These are phyloP conservation scores for Hormaphis cornu DNA, from an alignment of 1,140 invertebrate species.

Conservation along the genomic window DNA sequence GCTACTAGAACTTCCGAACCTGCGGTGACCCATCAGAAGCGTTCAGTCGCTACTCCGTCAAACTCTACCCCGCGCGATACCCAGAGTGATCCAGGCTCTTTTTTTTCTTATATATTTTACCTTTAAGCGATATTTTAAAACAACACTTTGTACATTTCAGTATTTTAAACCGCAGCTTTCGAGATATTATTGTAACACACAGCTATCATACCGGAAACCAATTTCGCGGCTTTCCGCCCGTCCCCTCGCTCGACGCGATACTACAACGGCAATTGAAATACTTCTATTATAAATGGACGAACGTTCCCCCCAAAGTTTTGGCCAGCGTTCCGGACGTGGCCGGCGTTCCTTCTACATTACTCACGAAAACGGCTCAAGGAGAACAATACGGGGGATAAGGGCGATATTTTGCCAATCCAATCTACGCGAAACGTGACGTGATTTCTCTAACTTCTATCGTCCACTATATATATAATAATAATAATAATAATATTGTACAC, in stretches of 20 bases:
- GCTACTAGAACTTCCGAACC: too few species aligned
- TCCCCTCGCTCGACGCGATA: neutral
- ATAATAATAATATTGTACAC: neutral
- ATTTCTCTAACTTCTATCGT: conserved; percentile 8
- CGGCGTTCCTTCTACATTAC: conserved; percentile 3
- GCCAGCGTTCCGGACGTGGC: neutral
- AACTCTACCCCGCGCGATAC: too few species aligned
- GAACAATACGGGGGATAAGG: neutral
- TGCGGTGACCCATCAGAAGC: too few species aligned
- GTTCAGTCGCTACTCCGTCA: too few species aligned
- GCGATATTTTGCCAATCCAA: conserved; percentile 27
- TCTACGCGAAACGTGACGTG: conserved; percentile 23
- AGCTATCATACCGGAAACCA: neutral
- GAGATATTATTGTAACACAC: too few species aligned
- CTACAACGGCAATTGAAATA: neutral
- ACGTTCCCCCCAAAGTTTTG: conserved; percentile 2
- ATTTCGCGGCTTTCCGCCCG: neutral
- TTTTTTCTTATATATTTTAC: too few species aligned
- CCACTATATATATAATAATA: neutral
- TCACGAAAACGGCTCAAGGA: conserved; percentile 21
- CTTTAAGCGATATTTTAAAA: too few species aligned
- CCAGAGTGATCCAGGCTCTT: too few species aligned
- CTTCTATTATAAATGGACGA: conserved; percentile 8
- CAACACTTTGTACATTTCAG: too few species aligned
- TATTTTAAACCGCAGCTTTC: too few species aligned